These are phyloP conservation scores for Brachypodius melanocephalos DNA, from an alignment of 2,113 vertebrate genomes.

Conservation along the genomic window DNA sequence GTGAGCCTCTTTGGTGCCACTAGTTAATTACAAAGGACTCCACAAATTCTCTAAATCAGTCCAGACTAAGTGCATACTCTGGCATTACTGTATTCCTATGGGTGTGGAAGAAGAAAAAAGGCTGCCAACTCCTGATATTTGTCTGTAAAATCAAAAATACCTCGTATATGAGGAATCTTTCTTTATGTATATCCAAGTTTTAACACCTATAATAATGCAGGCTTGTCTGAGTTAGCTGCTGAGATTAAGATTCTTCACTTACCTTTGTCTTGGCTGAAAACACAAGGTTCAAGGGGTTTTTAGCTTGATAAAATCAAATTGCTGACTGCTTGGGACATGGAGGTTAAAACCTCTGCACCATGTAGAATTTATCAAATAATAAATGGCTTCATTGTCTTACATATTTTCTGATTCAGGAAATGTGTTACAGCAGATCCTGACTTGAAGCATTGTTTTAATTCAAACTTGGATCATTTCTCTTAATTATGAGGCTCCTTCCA, in stretches of 20 bases:
- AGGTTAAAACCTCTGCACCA: not conserved
- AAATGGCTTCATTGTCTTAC: not conserved
- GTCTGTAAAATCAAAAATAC: not conserved
- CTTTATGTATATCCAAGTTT: not conserved
- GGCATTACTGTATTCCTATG: not conserved
- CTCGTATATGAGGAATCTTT: not conserved
- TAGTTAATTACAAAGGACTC: not conserved
- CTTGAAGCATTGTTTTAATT: not conserved
- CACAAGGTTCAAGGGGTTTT: not conserved
- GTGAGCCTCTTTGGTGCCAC: not conserved
- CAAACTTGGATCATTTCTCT: not conserved
- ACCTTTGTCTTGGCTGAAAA: not conserved
- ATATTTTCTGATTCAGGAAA: not conserved
- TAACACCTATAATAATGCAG: not conserved
- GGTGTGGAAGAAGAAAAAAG: not conserved
- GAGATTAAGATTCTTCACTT: not conserved
- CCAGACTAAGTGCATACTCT: not conserved
- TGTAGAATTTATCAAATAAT: not conserved
- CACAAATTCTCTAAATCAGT: not conserved
- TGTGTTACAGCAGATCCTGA: not conserved
- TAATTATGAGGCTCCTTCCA: not conserved
- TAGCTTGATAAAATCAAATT: conserved; percentile 22
- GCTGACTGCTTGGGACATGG: not conserved
- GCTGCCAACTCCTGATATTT: not conserved
- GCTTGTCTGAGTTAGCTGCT: not conserved